phyloP scores from a whole-genome alignment of 2,113 vertebrate genomes.

The Micromys minutus region DNA sequence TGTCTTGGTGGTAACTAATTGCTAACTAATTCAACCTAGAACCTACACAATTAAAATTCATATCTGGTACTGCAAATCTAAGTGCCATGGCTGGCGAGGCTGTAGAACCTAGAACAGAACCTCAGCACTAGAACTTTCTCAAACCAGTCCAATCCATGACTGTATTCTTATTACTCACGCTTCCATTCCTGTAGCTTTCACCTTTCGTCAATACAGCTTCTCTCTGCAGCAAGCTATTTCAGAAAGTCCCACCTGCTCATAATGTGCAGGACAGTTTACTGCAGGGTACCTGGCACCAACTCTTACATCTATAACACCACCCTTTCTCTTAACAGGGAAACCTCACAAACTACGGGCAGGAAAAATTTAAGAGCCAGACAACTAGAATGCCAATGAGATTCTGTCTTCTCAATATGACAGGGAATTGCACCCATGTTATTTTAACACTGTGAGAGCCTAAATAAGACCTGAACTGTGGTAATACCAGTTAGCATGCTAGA shows the following conservation, averaged over 20 bases:
- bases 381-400: not conserved
- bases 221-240: not conserved
- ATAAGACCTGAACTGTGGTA: not conserved
- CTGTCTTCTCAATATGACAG: not conserved
- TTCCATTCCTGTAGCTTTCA: not conserved
- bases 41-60: not conserved
- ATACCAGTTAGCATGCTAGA: not conserved
- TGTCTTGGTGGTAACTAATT: not conserved
- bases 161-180: too few species aligned
- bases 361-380: not conserved
- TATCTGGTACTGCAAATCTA: not conserved
- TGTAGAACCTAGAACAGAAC: not conserved
- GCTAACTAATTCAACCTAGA: not conserved
- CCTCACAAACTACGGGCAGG: not conserved
- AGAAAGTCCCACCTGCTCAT: not conserved
- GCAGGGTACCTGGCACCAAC: not conserved
- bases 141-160: not conserved
- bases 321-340: not conserved
- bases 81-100: not conserved
- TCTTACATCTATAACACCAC: not conserved
- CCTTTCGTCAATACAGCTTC: not conserved
- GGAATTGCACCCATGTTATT: not conserved
- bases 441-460: not conserved
- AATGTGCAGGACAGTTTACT: not conserved
- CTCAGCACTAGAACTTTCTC: not conserved